Evolutionary conservation across 1,140 invertebrate genomes (phyloP).

Genomic region (Pachyrhynchus sulphureomaculatus): DNA sequence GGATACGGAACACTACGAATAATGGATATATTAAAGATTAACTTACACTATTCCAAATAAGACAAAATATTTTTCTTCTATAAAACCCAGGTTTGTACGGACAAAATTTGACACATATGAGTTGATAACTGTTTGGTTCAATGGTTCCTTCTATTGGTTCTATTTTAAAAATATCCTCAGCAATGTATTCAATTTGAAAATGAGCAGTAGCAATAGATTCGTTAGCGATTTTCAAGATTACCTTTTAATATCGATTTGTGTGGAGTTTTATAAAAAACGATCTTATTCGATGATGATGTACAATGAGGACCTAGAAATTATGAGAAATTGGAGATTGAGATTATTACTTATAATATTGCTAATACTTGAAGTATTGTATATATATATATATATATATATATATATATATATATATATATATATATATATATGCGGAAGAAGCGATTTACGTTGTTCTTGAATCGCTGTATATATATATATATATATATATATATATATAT

Average conservation of each 20-base stretch:
- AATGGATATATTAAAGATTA: too few relatives aligned
- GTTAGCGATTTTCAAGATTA: constrained; percentile 28
- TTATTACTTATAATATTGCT: too few relatives aligned
- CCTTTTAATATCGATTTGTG: constrained; percentile 1
- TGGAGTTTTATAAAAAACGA: constrained; percentile 15
- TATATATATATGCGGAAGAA: too few relatives aligned
- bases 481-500: too few relatives aligned
- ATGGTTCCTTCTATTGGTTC: constrained; percentile 10
- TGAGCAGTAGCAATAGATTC: not conserved
- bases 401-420: too few relatives aligned
- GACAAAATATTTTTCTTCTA: constrained; percentile 23
- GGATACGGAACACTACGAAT: too few relatives aligned
- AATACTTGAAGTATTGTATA: too few relatives aligned
- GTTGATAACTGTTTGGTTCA: constrained; percentile 3
- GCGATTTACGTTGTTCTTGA: too few relatives aligned
- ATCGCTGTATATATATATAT: too few relatives aligned
- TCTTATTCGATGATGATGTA: constrained; percentile 16
- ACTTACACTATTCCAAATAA: constrained; percentile 38
- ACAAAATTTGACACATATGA: constrained; percentile 33
- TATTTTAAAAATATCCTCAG: constrained; percentile 17
- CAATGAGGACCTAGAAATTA: constrained; percentile 31
- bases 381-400: too few relatives aligned
- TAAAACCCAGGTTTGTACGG: constrained; percentile 29
- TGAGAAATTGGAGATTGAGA: too few relatives aligned
- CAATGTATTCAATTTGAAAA: constrained; percentile 8